Base-by-base conservation (phyloP, 2,888 invertebrate species). In the Alentia gelatinosa region DNA sequence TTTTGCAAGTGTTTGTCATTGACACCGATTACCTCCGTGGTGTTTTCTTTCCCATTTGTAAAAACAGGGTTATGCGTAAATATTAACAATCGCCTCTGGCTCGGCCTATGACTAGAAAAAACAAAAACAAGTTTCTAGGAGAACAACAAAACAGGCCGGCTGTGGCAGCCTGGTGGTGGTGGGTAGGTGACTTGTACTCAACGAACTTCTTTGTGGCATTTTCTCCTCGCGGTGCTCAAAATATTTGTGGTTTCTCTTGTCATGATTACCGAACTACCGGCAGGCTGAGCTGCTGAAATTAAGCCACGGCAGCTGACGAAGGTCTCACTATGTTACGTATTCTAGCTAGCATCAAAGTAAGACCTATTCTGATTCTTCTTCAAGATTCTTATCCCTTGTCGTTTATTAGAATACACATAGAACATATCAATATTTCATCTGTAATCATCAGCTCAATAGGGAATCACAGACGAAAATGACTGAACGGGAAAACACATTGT, bases 141-240 rank as follows among this genome's bases (percentile, higher is more conserved):
- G 3, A 56, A 56, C n/a, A 56, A 56, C 56, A 56, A 56, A 56
- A 56, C 56, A 56, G 56, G 56, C 23, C 19, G 56, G 56, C 3
- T 19, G 56, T 56, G 56, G 19, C 23, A n/a, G 56, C 3, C 1
- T n/a, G 56, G 56, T 19, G 56, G 56, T 1, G 19, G 3, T 56
- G 56, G 56, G 56, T 19, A 56, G 56, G 19, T 56, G n/a, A 56
- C 56, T 1, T 56, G 56, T 56, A 56, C 56, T 56, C n/a, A 56
- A 56, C 56, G 56, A 56, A 56, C 56, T 56, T 56, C 56, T 56
- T 56, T 56, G 56, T 56, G 56, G 56, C 56, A 56, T 56, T 56
- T 56, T 56, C 56, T 5, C 56, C 19, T 3, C n/a, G 56, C n/a
- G 56, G 56, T 56, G 56, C n/a, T 56, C 56, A n/a, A 56, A 56